Percentiles rank a stretch among this genome's conserved stretches.
These are phyloP conservation scores for Paramisgurnus dabryanus DNA, from an alignment of 2,113 vertebrate species.

Conservation along the genomic window DNA sequence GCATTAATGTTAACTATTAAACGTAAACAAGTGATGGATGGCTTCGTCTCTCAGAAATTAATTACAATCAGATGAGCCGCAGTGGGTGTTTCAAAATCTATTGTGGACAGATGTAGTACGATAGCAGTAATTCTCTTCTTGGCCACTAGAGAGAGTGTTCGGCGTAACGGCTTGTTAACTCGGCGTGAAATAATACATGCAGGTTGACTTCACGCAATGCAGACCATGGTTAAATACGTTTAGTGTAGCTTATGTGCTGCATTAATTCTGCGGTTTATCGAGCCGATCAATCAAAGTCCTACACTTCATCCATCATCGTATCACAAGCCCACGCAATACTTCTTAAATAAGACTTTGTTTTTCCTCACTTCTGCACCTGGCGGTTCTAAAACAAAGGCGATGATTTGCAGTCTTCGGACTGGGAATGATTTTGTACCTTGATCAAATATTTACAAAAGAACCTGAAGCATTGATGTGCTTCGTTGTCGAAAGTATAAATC, in stretches of 20 bases:
- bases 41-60: constrained; percentile 15
- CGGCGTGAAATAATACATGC: background rate
- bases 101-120: background rate
- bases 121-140: background rate
- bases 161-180: background rate
- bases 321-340: background rate
- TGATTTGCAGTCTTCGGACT: constrained; percentile 49
- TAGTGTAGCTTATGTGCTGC: constrained; percentile 49
- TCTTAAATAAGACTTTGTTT: constrained; percentile 45
- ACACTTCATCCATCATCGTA: constrained; percentile 57
- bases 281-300: constrained; percentile 50
- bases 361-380: constrained; percentile 25
- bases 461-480: constrained; percentile 26
- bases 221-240: constrained; percentile 1
- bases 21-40: constrained; percentile 7
- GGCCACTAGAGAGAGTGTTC: constrained; percentile 42
- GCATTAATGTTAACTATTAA: background rate
- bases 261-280: constrained; percentile 52
- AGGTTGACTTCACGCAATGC: background rate
- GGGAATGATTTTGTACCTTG: constrained; percentile 54
- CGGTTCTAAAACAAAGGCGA: background rate
- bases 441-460: constrained; percentile 64
- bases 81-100: constrained; percentile 4
- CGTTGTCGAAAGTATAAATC: background rate
- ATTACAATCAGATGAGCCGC: constrained; percentile 1